Percentiles rank a stretch among this genome's conserved stretches.
These are phyloP conservation scores for Falcunculus frontatus DNA, from an alignment of 2,113 vertebrate species.

Conservation along the genomic window DNA sequence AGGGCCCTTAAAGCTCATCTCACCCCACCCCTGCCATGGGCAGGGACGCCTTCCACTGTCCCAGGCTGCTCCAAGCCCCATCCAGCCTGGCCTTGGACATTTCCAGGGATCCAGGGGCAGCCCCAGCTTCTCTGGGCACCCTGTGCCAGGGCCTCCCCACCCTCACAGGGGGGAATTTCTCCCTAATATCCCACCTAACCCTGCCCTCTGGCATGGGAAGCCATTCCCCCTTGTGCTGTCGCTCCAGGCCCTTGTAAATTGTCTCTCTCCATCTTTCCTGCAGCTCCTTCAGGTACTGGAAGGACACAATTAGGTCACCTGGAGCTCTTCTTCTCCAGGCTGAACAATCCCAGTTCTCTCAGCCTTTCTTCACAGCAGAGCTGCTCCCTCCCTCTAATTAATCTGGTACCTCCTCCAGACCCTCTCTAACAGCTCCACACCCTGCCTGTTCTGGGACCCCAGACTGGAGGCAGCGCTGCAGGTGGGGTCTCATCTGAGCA, in stretches of 20 bases:
- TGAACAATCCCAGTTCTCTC: background rate
- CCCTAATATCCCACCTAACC: background rate
- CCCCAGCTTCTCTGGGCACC: background rate
- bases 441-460: background rate
- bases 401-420: background rate
- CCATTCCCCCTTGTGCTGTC: background rate
- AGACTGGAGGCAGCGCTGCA: background rate
- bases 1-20: background rate
- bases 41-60: background rate
- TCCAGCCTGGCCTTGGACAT: background rate
- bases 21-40: background rate
- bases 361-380: background rate
- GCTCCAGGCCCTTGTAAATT: background rate
- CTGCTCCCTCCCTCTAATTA: background rate
- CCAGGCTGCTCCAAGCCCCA: accelerated
- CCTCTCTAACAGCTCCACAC: background rate
- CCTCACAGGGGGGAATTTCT: background rate
- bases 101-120: background rate
- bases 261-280: background rate
- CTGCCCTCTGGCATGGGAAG: background rate
- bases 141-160: background rate
- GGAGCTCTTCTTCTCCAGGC: background rate
- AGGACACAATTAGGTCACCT: background rate
- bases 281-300: background rate
- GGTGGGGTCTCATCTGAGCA: background rate